Evolutionary conservation across 2,888 invertebrate genomes (phyloP), one percentile per base, ranked within the genome.

Genomic region (Scaptomyza caliginosa): DNA sequence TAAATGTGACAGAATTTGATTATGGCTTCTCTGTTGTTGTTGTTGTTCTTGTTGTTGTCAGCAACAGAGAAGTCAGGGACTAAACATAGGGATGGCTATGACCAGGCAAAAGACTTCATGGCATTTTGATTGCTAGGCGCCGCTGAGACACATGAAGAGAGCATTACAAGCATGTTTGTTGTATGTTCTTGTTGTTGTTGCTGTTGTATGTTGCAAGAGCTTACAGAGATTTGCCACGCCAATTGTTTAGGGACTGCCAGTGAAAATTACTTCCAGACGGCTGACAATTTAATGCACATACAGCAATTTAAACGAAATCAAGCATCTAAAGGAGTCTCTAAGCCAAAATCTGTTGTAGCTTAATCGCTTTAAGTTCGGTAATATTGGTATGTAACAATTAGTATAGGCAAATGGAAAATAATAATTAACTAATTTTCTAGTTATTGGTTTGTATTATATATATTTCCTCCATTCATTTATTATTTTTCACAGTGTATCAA

Each of bases 1-100:
- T 83, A 78, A 80, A 70, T 83, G 83, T 68, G 80, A 66, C 80
- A 68, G 72, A 77, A 82, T 83, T 80, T 78, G 74, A 80, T 78
- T 80, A 72, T 57, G 62, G 58, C 43, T 52, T 57, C 48, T 7
- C 13, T 16, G 3, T 7, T 16, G 13, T 7, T 16, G 16, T 34
- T 34, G 2, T 32, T 34, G 34, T 34, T 28, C 4, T 10, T 26
- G 26, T 26, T 28, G 28, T 28, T 28, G 30, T 32, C 56, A 39
- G 23, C 62, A 66, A 17, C 69, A 48, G 8, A 8, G 16, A 34
- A 34, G 21, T 59, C 24, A 11, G 38, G 39, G 52, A 60, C 55
- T 34, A 11, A 13, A 28, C 30, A 19, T 28, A n/a, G 13, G 16
- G 16, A 34, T 10, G 43, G 11, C 28, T 13, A 19, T 6, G 23